Percentiles rank a stretch among this genome's conserved stretches.
phyloP scores from a whole-genome alignment of 2,888 invertebrate genomes.

The Chalcis sispes region DNA sequence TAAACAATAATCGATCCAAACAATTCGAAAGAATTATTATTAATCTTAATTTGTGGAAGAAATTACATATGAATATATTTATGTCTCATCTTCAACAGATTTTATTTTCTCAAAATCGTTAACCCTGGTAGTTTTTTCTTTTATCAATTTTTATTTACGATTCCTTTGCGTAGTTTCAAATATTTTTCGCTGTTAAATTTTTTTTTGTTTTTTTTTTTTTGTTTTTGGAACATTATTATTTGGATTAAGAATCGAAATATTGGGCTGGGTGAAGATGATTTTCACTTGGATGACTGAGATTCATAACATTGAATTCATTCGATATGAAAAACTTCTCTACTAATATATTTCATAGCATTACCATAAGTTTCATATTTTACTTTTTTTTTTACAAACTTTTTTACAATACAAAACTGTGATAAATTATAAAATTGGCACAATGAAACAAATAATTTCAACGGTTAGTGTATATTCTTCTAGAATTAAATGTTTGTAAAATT shows the following conservation, averaged over 20 bases:
- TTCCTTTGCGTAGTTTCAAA: not conserved
- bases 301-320: constrained; percentile 46
- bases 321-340: constrained; percentile 19
- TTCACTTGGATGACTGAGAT: constrained; percentile 41
- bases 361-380: not conserved
- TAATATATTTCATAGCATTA: not conserved
- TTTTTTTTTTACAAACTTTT: constrained; percentile 44
- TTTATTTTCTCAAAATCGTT: too few species aligned
- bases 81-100: too few species aligned
- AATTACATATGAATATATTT: too few species aligned
- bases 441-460: not conserved
- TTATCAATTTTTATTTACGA: not conserved
- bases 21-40: too few species aligned
- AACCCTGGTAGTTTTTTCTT: constrained; percentile 6
- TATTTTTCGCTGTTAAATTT: too few species aligned
- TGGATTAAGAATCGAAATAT: not conserved
- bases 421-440: constrained; percentile 11
- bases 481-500: not conserved
- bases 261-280: constrained; percentile 33
- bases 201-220: too few species aligned
- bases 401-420: constrained; percentile 27
- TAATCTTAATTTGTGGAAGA: too few species aligned
- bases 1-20: too few species aligned
- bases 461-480: too few species aligned
- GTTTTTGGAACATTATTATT: too few species aligned